phyloP scores from a whole-genome alignment of 2,888 invertebrate genomes.

The Ypsolopha scabrella region DNA sequence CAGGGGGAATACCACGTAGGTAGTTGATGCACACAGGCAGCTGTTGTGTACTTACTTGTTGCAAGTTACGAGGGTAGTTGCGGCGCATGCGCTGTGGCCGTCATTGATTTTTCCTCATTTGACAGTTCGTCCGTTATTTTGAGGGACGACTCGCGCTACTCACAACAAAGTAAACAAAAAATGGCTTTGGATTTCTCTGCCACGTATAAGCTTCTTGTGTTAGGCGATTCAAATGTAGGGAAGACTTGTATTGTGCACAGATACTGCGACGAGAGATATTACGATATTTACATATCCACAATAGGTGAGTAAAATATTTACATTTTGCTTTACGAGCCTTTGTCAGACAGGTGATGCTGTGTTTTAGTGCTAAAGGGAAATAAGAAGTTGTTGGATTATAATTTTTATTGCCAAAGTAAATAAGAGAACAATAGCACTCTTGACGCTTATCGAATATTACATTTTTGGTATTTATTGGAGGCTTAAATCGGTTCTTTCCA shows the following conservation, averaged over 20 bases:
- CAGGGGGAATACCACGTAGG: neutral
- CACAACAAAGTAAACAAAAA: constrained; percentile 58
- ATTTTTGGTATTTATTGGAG: neutral
- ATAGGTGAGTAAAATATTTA: constrained; percentile 78
- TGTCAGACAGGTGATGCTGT: constrained; percentile 44
- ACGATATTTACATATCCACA: constrained; percentile 91
- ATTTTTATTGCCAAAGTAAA: constrained; percentile 30
- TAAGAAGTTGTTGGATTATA: constrained; percentile 22
- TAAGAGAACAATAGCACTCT: constrained; percentile 28
- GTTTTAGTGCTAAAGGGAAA: constrained; percentile 31
- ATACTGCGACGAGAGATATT: constrained; percentile 90
- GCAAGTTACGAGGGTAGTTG: constrained; percentile 27
- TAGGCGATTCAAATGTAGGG: constrained; percentile 91
- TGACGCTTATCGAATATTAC: constrained; percentile 2
- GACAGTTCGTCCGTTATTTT: constrained; percentile 63
- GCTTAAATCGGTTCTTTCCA: too few species aligned
- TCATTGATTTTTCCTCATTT: constrained; percentile 63
- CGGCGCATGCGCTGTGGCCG: constrained; percentile 51
- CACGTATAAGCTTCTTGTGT: constrained; percentile 87
- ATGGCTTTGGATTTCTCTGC: constrained; percentile 90
- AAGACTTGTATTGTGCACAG: constrained; percentile 92
- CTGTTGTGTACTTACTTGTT: constrained; percentile 25
- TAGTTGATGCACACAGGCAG: neutral
- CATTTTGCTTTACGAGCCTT: constrained; percentile 46
- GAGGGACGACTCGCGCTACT: constrained; percentile 43